Percentiles rank a stretch among this genome's conserved stretches.
These are phyloP conservation scores for Athalia cordata DNA, from an alignment of 2,888 invertebrate species.

Conservation along the genomic window DNA sequence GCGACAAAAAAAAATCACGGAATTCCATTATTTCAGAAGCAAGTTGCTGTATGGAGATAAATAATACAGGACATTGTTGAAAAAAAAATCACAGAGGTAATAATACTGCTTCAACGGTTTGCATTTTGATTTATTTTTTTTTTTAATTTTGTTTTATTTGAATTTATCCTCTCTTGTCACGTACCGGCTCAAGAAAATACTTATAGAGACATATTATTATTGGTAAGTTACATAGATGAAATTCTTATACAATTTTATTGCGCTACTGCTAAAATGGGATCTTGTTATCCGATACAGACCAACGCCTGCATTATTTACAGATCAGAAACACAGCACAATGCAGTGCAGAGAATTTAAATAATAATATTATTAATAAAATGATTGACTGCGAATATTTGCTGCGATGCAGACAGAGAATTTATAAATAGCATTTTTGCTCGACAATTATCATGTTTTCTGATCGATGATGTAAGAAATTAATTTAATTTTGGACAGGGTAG, in stretches of 20 bases:
- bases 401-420: slow-evolving; percentile 2
- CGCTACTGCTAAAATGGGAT: not conserved
- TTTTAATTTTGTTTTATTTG: slow-evolving; percentile 47
- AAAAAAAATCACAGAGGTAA: slow-evolving; percentile 3
- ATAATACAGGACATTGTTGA: not conserved
- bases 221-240: slow-evolving; percentile 9
- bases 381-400: not conserved
- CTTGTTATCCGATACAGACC: slow-evolving; percentile 5
- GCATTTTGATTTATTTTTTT: slow-evolving; percentile 51
- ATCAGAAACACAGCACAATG: not conserved
- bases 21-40: slow-evolving; percentile 2
- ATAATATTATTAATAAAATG: not conserved
- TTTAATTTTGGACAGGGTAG: slow-evolving; percentile 7
- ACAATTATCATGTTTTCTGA: slow-evolving; percentile 7
- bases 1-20: not conserved
- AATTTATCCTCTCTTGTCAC: slow-evolving; percentile 47
- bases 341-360: no score
- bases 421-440: slow-evolving; percentile 20
- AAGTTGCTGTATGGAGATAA: not conserved
- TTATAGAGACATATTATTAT: slow-evolving; percentile 25
- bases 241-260: slow-evolving; percentile 31
- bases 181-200: slow-evolving; percentile 49
- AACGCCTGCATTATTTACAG: not conserved
- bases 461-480: not conserved
- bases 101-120: slow-evolving; percentile 43